Base-by-base conservation (phyloP, 2,113 vertebrate species). In the Corythornis cristatus region DNA sequence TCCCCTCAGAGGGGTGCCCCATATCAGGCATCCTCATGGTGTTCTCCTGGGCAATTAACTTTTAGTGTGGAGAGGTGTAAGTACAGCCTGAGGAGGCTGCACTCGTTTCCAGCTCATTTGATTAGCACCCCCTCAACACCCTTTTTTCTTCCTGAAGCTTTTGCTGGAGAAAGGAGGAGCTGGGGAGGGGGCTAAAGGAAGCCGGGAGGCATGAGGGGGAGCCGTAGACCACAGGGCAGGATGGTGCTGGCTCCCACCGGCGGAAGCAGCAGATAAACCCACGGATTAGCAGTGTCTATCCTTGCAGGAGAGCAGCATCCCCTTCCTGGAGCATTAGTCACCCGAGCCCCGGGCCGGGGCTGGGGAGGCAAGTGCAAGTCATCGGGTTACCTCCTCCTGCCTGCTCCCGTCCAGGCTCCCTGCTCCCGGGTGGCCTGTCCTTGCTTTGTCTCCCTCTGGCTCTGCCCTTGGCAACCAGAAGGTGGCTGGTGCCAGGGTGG, bases 221-320 rank as follows among this genome's bases (percentile, higher is more conserved):
- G 42, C 29, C 0, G 2, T 28, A 20, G 62, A 45, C 81, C 3
- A 0, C 4, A 57, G 2, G 65, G 17, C 78, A 46, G 81, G 73
- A 56, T 54, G 66, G 45, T 16, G 62, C 87, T 50, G 89, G 83
- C 42, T 68, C 19, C 75, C 2, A 4, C 80, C 28, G 77, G 2
- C 50, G 95, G 90, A 97, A 85, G 88, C 58, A 83, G 48, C 92
- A 82, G 93, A 82, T 91, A 79, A 94, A 91, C 37, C 57, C 35
- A 1, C 3, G 28, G 95, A 96, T 96, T 96, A 96, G 67, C 92
- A 91, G 90, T 43, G 54, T 26, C 72, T 94, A 15, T 4, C 6
- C 3, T 96, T 64, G 61, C 95, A 84, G 73, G 62, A 45, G 54
- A 62, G 79, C 85, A 77, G 87, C 89, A 51, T 90, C 89, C 71